A percentile compares a stretch with the other conserved stretches of the same genome.
These are phyloP conservation scores for Neria commutata DNA, from an alignment of 2,888 invertebrate species.

Conservation along the genomic window DNA sequence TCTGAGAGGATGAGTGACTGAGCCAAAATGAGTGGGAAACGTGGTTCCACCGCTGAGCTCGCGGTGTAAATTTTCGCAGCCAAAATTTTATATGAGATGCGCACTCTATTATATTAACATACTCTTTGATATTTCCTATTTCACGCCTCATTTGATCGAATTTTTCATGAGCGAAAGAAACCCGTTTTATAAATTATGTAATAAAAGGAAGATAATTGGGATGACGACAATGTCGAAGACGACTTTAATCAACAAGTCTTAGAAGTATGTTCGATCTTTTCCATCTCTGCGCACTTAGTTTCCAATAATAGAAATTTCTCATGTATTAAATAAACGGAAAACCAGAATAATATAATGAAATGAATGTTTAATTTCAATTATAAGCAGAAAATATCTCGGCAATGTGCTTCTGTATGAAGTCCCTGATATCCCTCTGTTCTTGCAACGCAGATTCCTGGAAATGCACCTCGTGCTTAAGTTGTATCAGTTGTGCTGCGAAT, in stretches of 20 bases:
- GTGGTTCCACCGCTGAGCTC: too few relatives aligned
- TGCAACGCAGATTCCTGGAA: slow-evolving; percentile 18
- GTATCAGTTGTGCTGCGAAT: not conserved
- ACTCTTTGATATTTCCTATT: too few relatives aligned
- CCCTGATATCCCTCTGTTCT: slow-evolving; percentile 30
- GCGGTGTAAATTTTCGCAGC: too few relatives aligned
- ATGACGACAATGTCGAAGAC: slow-evolving; percentile 98
- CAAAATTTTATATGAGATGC: too few relatives aligned
- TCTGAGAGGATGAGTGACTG: too few relatives aligned
- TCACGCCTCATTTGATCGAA: too few relatives aligned
- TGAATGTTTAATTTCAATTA: not conserved
- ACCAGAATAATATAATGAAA: too few relatives aligned
- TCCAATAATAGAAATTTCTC: not conserved
- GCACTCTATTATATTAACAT: too few relatives aligned
- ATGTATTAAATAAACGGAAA: slow-evolving; percentile 30
- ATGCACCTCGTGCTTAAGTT: slow-evolving; percentile 26
- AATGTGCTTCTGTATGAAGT: slow-evolving; percentile 31
- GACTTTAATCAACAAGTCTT: slow-evolving; percentile 89
- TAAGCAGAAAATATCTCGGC: not conserved
- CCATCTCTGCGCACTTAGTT: not conserved
- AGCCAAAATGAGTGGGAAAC: too few relatives aligned
- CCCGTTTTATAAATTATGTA: too few relatives aligned
- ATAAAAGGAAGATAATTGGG: slow-evolving; percentile 99
- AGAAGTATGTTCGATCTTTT: too few relatives aligned
- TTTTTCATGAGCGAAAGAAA: too few relatives aligned